Base-by-base conservation (phyloP, 2,888 invertebrate species). In the Dysmachus trigonus region DNA sequence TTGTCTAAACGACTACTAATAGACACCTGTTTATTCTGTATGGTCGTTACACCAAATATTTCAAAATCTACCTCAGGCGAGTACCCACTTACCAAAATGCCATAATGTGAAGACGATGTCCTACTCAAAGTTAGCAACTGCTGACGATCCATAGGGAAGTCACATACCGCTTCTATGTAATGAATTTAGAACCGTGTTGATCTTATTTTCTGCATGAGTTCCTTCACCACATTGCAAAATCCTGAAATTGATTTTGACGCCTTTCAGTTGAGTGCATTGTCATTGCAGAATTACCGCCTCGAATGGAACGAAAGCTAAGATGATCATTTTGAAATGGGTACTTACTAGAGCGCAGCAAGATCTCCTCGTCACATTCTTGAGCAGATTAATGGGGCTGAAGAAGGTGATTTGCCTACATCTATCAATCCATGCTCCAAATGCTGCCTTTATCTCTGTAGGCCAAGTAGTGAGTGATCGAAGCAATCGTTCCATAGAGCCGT, bases 401-500 rank as follows among this genome's bases (percentile, higher is more conserved):
- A 79, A 30, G 79, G 38, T 79, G 47, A 79, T 79, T 79, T 79
- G 79, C 51, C 31, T 79, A 31, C 79, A 79, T 79, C 31, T 27
- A 79, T 79, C 79, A 79, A 47, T 41, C 79, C 30, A 47, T 79
- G 79, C 79, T 79, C 79, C 47, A 47, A 7, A 79, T 79, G 38
- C 41, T 38, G 27, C 79, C 30, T 73, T 31, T 31, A 18, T 73
- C 33, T 10, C 73, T 22, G 18, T 33, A 4, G 33, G 30, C 51
- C 30, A 27, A 35, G 30, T 33, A 7, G 18, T 77, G 38, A 77
- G 41, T 79, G 47, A 76, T 76, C 77, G 51, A 79, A 35, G 76
- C 79, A 47, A 79, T 79, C 79, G 35, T 10, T 73, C 33, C 8
- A 33, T 35, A 13, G 18, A 13, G 15, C 10, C 3, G 13, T 15